Evolutionary conservation across 2,797 vertebrate species (phyloP), one percentile per base, ranked within the genome.

Genomic region (Xerus rutilus): DNA sequence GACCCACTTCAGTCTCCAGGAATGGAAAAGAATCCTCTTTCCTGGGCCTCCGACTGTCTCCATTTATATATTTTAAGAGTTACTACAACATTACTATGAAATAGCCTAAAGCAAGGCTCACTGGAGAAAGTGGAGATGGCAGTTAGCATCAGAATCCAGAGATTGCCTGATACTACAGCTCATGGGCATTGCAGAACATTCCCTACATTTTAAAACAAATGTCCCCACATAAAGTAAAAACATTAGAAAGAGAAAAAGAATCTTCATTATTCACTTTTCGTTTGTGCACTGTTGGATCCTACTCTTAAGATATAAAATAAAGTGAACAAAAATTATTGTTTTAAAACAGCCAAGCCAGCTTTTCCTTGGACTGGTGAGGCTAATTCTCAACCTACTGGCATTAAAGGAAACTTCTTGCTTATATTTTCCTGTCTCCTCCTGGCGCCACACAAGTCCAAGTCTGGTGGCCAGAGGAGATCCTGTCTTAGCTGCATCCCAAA

Each of bases 281-380:
- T 78, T 81, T 93, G 39, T 87, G 10, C 57, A 87, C 57, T 49
- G 14, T 18, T 59, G 17, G 10, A 39, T 30, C 15, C 25, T 43
- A 35, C 62, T 39, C 82, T 97, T 87, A 79, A 95, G 11, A 77
- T 52, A 47, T 23, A 87, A 30, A 94, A 67, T 67, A 79, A 93
- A 83, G 79, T 39, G 54, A 94, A 84, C 54, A 62, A 6, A 62
- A 47, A 62, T 90, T 85, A 82, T 59, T 89, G 70, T 95, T 90
- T 83, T 74, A n/a, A 91, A 91, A 92, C 15, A 93, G 73, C 32
- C 78, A 62, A 54, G 17, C 57, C 45, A 88, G 18, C 25, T 94
- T 89, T 92, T 82, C 65, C 73, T 67, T 74, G 6, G 59, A 81
- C 21, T 92, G 23, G 13, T 35, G 70, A 89, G 21, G 82, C 43